Percentiles rank a stretch among this genome's conserved stretches.
phyloP scores from a whole-genome alignment of 2,113 vertebrate genomes.

The Paracanthobrama guichenoti region DNA sequence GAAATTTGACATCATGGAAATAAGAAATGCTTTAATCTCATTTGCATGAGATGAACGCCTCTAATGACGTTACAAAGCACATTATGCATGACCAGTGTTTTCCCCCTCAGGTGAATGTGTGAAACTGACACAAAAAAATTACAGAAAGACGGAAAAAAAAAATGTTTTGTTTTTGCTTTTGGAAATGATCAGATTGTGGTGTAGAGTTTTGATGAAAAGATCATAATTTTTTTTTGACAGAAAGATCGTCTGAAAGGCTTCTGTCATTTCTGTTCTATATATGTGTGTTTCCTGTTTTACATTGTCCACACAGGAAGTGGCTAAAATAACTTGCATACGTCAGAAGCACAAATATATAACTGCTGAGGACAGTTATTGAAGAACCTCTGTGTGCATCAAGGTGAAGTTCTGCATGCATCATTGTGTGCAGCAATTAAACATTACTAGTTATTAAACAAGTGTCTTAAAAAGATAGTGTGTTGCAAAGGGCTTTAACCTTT shows the following conservation, averaged over 20 bases:
- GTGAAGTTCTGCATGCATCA: background rate
- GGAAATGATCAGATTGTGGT: background rate
- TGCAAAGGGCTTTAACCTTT: background rate
- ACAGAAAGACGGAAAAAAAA: too few species aligned
- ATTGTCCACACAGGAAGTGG: constrained; percentile 24
- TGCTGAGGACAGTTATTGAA: background rate
- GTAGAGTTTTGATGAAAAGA: background rate
- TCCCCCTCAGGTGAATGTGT: too few species aligned
- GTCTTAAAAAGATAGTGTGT: too few species aligned
- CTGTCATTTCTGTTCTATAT: background rate
- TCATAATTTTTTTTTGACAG: too few species aligned
- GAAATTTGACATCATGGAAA: constrained; percentile 1
- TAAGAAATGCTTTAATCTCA: background rate
- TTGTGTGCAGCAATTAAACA: background rate
- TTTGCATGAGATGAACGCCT: background rate
- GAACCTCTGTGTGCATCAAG: too few species aligned
- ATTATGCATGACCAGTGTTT: too few species aligned
- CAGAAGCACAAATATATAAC: background rate
- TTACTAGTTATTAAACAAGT: background rate
- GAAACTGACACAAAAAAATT: background rate
- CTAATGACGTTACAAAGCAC: background rate
- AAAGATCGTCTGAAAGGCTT: background rate
- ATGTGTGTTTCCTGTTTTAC: background rate
- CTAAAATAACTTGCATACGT: background rate
- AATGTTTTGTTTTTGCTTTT: background rate